Evolutionary conservation across 2,888 invertebrate species (phyloP), one percentile per base, ranked within the genome.

Genomic region (Dolichomitus sp.): DNA sequence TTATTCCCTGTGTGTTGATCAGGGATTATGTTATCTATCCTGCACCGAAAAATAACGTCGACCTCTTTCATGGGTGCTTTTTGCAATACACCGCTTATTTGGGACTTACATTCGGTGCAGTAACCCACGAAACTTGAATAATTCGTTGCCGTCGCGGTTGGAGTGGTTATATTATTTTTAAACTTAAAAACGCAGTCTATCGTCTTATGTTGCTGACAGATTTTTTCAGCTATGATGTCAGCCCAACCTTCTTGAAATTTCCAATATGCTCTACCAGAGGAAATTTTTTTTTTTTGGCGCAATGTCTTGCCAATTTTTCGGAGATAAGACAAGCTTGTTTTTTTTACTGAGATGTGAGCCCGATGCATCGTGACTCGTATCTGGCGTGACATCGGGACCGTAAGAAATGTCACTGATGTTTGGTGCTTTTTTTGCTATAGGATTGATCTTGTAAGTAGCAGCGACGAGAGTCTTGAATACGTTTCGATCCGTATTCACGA

Each of bases 61-160:
- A 72, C 57, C 17, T 83, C 72, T 40, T 19, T 82, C 14, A 1
- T 37, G 14, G 85, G 84, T n/a, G n/a, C 42, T 45, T 61, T 75
- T 7, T 19, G n/a, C 23, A 84, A 27, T 9, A 9, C 3, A 14
- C 85, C 81, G 12, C 33, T 79, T 74, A 86, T 84, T 66, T 48
- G 68, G 4, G 80, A 80, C 12, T 81, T 66, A 27, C 83, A 85
- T 7, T 85, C 80, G 9, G 27, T 59, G 37, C 84, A 84, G 1
- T 33, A 61, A 65, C 85, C 84, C n/a, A 59, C n/a, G 14, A 86
- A 84, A 17, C 27, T 80, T n/a, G 74, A 79, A 37, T 74, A 81
- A 33, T 30, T 73, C 37, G 52, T 57, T 59, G 86, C 83, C 19
- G 80, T 69, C 40, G 78, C 85, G 50, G 50, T 17, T 19, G 80